Base-by-base conservation (phyloP, 2,797 vertebrate species). In the Neomorphus geoffroyi region DNA sequence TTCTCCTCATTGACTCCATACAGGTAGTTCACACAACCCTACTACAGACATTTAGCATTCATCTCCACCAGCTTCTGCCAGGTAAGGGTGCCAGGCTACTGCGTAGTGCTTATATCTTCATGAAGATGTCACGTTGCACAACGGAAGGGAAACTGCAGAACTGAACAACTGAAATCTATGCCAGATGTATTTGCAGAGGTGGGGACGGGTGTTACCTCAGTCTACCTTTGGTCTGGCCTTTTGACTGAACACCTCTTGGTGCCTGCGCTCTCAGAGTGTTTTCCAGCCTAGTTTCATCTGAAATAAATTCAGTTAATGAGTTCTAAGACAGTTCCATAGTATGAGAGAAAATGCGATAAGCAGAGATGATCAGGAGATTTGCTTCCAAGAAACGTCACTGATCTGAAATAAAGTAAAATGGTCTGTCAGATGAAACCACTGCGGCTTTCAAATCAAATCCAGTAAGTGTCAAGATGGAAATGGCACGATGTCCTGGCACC, bases 121-220 rank as follows among this genome's bases (percentile, higher is more conserved):
- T 2, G 2, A 45, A 23, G 27, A 58, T 1, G 2, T 51, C 54
- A 50, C 0, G 0, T 30, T 26, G 71, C 72, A 73, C 54, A 81
- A 50, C 11, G 88, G 18, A 66, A 86, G 9, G 8, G 9, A 30
- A 79, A 69, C 30, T 30, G 45, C 62, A 82, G 64, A 75, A 54
- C 30, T 41, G 41, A 89, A 45, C 14, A 57, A 14, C 10, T 82
- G 22, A 67, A 43, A 28, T 23, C 45, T 72, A 16, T 3, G 32
- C 3, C 41, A 86, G 0, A 4, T 2, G 1, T 27, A 46, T 37
- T 7, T 27, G 10, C 6, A 8, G 18, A 21, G 28, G 2, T 0
- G n/a, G 24, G 3, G 23, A 80, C n/a, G 6, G 12, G 10, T 41
- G 30, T 35, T 62, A 56, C 23, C 61, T 26, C 66, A 37, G 28